Conservation (phyloP, 1,140 invertebrate species). For the Magallana ariakensis region DNA sequence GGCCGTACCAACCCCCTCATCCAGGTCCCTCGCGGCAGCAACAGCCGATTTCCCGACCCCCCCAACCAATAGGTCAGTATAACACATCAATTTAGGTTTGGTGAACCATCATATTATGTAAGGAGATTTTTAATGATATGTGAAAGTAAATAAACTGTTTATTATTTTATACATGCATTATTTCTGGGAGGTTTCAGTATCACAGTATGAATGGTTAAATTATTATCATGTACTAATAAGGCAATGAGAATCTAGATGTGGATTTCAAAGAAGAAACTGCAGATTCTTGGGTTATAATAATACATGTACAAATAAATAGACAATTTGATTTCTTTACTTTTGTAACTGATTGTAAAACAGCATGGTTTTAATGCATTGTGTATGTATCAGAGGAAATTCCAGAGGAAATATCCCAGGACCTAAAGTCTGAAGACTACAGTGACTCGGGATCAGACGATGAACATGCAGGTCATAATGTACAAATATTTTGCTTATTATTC, state of each 20-base stretch:
- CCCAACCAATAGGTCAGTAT: conserved; percentile 63
- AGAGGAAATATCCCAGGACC: neutral
- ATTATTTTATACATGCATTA: too few relatives aligned
- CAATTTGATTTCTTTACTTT: too few relatives aligned
- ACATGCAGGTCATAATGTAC: neutral
- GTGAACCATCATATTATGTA: too few relatives aligned
- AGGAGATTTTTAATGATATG: too few relatives aligned
- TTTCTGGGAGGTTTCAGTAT: too few relatives aligned
- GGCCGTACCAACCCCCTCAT: conserved; percentile 69
- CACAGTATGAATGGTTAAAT: too few relatives aligned
- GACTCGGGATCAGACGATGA: conserved; percentile 7
- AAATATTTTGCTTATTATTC: conserved; percentile 6
- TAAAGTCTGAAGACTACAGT: neutral
- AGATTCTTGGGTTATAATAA: too few relatives aligned
- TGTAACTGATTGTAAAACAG: neutral
- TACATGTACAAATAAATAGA: too few relatives aligned
- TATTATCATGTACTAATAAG: too few relatives aligned
- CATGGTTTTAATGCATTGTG: conserved; percentile 25
- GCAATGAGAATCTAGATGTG: too few relatives aligned
- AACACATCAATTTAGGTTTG: neutral
- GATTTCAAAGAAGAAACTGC: too few relatives aligned
- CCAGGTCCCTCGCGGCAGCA: conserved; percentile 53
- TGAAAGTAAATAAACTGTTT: too few relatives aligned
- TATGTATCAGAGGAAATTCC: neutral
- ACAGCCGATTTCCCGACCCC: conserved; percentile 65